Conservation (phyloP, 2,113 vertebrate genomes). For the Bungarus multicinctus region DNA sequence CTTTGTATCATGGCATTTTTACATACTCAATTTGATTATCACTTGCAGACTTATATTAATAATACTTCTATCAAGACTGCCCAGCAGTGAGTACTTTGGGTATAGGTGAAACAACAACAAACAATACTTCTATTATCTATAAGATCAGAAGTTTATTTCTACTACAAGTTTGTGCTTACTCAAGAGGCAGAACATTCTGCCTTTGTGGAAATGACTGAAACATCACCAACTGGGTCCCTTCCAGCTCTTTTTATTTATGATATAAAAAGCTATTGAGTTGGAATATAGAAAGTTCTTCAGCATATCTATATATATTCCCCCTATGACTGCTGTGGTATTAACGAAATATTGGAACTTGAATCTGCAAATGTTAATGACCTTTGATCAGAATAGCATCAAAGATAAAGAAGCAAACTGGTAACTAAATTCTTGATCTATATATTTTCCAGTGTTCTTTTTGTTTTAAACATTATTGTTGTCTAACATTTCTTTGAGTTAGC, state of each 20-base stretch:
- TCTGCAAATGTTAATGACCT: neutral
- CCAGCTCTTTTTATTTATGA: neutral
- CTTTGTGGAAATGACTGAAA: neutral
- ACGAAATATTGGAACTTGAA: slow-evolving; percentile 4
- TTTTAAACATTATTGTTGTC: slow-evolving; percentile 16
- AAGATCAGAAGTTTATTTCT: neutral
- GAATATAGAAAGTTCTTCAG: neutral
- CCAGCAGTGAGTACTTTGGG: neutral
- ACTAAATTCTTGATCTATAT: neutral
- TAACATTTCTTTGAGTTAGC: neutral
- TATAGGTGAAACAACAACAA: neutral
- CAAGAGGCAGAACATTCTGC: neutral
- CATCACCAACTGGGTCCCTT: neutral
- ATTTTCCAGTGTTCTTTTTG: slow-evolving; percentile 27
- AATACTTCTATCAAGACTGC: neutral
- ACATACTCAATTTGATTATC: neutral
- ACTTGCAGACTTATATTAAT: neutral
- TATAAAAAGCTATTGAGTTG: neutral
- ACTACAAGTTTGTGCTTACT: neutral
- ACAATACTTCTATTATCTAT: neutral
- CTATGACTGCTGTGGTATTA: neutral
- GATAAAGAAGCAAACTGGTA: slow-evolving; percentile 24
- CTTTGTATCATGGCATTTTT: neutral
- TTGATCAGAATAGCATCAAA: neutral
- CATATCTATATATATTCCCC: neutral